Base-by-base conservation (phyloP, 2,888 invertebrate genomes). In the Eupithecia vulgata region DNA sequence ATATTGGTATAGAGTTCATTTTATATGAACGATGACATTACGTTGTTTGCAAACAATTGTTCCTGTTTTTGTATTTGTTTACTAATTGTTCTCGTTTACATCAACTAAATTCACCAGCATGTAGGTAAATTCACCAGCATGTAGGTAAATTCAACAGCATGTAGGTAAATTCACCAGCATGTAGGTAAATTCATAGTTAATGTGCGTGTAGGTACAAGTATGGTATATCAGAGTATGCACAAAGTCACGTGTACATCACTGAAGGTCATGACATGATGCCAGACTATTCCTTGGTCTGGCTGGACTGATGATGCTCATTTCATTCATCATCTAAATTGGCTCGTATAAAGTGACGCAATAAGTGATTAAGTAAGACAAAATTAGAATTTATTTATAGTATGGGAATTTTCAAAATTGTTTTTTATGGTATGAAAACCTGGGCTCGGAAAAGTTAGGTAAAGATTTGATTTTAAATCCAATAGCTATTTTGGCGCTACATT, bases 231-330 rank as follows among this genome's bases (percentile, higher is more conserved):
- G 2, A 21, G 21, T 21, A 10, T 21, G 15, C 30, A 59, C 59
- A 15, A 13, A 15, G 59, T 30, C 59, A 59, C 30, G 59, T 30
- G 74, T 70, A 68, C 66, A 75, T 61, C 40, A 67, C 37, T 75
- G 66, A 75, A 70, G 75, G 72, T 75, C 72, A 70, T 40, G 30
- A 37, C 34, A 67, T 1, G 42, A 64, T 70, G 75, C 67, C 72
- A 67, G 67, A 70, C 35, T 66, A 61, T 66, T 71, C 62, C 42
- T 67, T 15, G 57, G 40, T 21, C 48, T 57, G 34, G n/a, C 48
- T 65, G 34, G n/a, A 25, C 5, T 25, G 52, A 21, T 21, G 57
- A 10, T 61, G 34, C 45, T 65, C 48, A 71, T 64, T 65, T 68
- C 52, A 40, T 45, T 65, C 45, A 52, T 12, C 48, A 71, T 68